phyloP scores from a whole-genome alignment of 2,888 invertebrate species.

The Diachrysia chrysitis region DNA sequence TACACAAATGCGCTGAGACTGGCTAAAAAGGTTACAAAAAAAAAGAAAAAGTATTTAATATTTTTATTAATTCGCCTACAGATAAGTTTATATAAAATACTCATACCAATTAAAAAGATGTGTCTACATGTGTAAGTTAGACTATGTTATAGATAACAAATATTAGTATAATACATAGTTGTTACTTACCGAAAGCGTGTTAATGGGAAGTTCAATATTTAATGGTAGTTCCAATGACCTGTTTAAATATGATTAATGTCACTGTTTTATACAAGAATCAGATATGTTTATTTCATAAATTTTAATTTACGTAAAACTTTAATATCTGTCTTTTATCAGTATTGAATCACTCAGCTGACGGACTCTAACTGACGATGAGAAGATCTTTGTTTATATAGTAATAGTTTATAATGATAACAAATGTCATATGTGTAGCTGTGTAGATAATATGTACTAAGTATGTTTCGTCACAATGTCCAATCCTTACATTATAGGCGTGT shows the following conservation, averaged over 20 bases:
- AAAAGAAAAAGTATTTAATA: no score
- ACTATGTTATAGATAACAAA: neutral
- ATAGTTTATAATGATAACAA: slow-evolving; percentile 22
- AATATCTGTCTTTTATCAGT: slow-evolving; percentile 15
- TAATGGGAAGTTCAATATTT: neutral
- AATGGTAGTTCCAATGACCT: neutral
- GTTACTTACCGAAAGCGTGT: neutral
- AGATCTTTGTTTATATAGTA: slow-evolving; percentile 13
- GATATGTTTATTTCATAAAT: slow-evolving; percentile 18
- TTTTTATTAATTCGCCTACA: no score
- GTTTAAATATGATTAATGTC: neutral
- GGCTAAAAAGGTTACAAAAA: no score
- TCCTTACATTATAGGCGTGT: neutral
- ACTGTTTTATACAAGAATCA: neutral
- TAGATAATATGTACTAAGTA: neutral
- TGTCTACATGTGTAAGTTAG: neutral
- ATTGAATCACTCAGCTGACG: slow-evolving; percentile 11
- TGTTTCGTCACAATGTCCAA: neutral
- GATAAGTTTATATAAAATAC: neutral
- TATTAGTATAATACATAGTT: neutral
- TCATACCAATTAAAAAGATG: no score
- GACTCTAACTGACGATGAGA: slow-evolving; percentile 37
- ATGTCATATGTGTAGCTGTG: neutral
- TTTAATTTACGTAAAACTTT: slow-evolving; percentile 7
- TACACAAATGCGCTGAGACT: no score